Conservation (phyloP, 2,113 vertebrate genomes). For the Chaetura pelagica region DNA sequence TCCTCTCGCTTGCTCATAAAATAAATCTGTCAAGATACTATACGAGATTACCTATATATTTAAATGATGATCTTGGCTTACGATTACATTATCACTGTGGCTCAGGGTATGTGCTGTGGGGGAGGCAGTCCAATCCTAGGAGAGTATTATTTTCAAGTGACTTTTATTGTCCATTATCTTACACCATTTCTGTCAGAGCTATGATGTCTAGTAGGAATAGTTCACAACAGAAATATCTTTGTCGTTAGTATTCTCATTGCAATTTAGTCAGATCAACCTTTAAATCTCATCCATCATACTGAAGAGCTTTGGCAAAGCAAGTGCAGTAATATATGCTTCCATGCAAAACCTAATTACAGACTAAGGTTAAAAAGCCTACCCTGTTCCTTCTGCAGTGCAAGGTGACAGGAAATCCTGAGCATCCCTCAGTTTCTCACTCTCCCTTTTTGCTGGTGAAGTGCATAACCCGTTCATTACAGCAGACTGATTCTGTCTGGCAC, state of each 20-base stretch:
- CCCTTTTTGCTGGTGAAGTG: constrained; percentile 61
- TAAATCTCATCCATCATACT: constrained; percentile 62
- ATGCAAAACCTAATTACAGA: constrained; percentile 65
- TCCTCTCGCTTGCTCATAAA: constrained; percentile 32
- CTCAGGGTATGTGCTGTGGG: background rate
- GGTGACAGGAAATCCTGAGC: constrained; percentile 53
- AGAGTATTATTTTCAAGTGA: constrained; percentile 75
- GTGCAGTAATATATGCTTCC: constrained; percentile 57
- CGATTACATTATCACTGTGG: constrained; percentile 33
- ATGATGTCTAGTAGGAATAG: constrained; percentile 70
- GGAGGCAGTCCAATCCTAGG: constrained; percentile 63
- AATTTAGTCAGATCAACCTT: constrained; percentile 60
- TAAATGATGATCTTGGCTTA: constrained; percentile 64
- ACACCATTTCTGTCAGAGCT: constrained; percentile 70
- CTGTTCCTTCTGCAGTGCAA: constrained; percentile 54
- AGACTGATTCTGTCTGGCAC: constrained; percentile 71
- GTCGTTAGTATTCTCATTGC: constrained; percentile 63
- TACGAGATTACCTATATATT: constrained; percentile 67
- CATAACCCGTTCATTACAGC: constrained; percentile 37
- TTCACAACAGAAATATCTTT: constrained; percentile 61
- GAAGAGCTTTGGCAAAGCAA: constrained; percentile 69
- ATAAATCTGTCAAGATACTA: constrained; percentile 67
- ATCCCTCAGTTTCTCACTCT: constrained; percentile 62
- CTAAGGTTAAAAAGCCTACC: constrained; percentile 51
- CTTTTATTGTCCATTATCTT: constrained; percentile 81